Evolutionary conservation across 2,888 invertebrate species (phyloP).

Genomic region (Archips crataeganus): DNA sequence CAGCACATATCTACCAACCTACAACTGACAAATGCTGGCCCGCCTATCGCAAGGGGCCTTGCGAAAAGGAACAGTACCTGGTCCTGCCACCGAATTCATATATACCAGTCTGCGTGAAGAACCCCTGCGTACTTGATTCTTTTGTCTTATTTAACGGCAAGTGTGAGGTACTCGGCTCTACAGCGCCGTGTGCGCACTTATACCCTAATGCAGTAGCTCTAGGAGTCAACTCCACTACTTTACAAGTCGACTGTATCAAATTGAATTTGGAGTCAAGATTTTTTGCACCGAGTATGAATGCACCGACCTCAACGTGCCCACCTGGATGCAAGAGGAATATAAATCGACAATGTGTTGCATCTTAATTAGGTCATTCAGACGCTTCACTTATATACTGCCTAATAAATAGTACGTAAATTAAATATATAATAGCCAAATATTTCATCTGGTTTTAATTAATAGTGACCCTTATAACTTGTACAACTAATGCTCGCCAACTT

Average conservation of each 20-base stretch:
- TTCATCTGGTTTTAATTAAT: neutral
- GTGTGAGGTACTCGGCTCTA: slow-evolving; percentile 74
- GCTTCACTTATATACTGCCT: slow-evolving; percentile 21
- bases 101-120: slow-evolving; percentile 86
- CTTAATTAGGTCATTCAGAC: slow-evolving; percentile 7
- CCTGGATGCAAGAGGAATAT: slow-evolving; percentile 69
- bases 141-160: slow-evolving; percentile 73
- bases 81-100: slow-evolving; percentile 79
- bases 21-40: slow-evolving; percentile 86
- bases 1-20: slow-evolving; percentile 87
- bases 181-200: slow-evolving; percentile 70
- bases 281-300: slow-evolving; percentile 45
- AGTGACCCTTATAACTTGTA: neutral
- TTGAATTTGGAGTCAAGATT: slow-evolving; percentile 63
- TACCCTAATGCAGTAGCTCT: slow-evolving; percentile 73
- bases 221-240: slow-evolving; percentile 86
- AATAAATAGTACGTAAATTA: slow-evolving; percentile 14
- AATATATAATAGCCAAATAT: neutral
- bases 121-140: slow-evolving; percentile 87
- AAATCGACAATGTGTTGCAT: slow-evolving; percentile 59
- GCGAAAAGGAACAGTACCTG: slow-evolving; percentile 82
- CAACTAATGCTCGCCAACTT: neutral
- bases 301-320: slow-evolving; percentile 51
- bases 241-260: slow-evolving; percentile 85
- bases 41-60: slow-evolving; percentile 88